Base-by-base conservation (phyloP, 2,888 invertebrate species). In the Caenorhabditis angaria region DNA sequence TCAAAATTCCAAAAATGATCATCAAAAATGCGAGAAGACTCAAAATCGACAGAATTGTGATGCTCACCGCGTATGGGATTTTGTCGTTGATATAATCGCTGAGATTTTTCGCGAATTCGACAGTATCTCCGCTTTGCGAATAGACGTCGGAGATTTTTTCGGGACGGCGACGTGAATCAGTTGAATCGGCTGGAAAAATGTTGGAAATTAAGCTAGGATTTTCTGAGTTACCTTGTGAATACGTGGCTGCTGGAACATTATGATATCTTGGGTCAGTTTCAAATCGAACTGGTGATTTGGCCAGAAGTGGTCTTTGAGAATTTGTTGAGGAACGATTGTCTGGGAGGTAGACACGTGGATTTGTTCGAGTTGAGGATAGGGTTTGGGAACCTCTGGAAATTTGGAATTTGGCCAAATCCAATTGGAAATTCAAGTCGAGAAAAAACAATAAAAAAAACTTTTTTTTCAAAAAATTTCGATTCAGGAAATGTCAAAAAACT, bases 51-150 rank as follows among this genome's bases (percentile, higher is more conserved):
- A 73, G 41, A 1, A 73, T 58, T 20, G 65, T 63, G 48, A 72
- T 72, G 27, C 66, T 58, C 28, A 74, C 59, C 62, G 65, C 74
- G 29, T 72, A 74, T 3, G 85, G 85, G n/a, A 86, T 77, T 41
- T 72, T 59, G 35, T 83, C 79, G 61, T 79, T 78, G 20, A 85
- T 53, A 61, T 85, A 85, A 24, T 77, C 77, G 25, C 80, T 75
- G 48, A 85, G 65, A 48, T 85, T 84, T 56, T 72, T 64, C n/a
- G 84, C 83, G 55, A 85, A 85, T 58, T 85, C 82, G 6, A 79
- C 80, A 18, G 84, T 85, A 61, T 85, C 85, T 5, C 78, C 83
- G n/a, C 77, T 76, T 61, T 68, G 76, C 0, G 81, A 80, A 61
- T 83, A 83, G 20, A 85, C 85, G 20, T 85, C 85, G 0, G 65